Evolutionary conservation across 2,113 vertebrate species (phyloP).

Genomic region (Ictalurus punctatus): DNA sequence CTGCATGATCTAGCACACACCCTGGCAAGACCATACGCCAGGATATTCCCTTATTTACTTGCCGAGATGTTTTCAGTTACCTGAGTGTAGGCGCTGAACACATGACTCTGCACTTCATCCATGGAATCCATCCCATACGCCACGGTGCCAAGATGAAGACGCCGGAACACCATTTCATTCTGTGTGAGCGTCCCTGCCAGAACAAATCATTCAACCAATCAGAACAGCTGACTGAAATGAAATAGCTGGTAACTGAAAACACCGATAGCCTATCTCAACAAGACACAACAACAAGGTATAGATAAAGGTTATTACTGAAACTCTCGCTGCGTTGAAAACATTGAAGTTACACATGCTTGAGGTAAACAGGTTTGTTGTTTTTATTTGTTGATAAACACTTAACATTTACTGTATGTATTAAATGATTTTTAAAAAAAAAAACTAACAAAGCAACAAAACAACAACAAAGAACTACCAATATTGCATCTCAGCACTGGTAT

Average conservation of each 20-base stretch:
- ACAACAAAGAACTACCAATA: not conserved
- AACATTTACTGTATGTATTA: not conserved
- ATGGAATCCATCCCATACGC: conserved; percentile 96
- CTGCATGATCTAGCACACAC: not conserved
- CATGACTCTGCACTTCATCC: conserved; percentile 97
- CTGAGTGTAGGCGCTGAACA: conserved; percentile 96
- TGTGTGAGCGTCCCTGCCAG: conserved; percentile 91
- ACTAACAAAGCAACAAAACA: not conserved
- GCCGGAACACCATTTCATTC: conserved; percentile 97
- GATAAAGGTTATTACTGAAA: not conserved
- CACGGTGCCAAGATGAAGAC: conserved; percentile 93
- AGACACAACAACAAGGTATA: not conserved
- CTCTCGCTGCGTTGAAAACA: not conserved
- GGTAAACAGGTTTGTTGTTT: not conserved
- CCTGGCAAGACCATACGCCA: not conserved
- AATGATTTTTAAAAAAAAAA: not conserved
- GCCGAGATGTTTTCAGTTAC: conserved; percentile 63
- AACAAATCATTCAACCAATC: not conserved
- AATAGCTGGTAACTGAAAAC: not conserved
- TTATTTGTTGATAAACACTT: not conserved
- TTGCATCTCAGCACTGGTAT: not conserved
- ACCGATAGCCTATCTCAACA: not conserved
- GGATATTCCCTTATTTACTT: not conserved
- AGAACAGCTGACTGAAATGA: not conserved
- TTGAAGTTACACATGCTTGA: not conserved